These are phyloP conservation scores for Spodoptera exigua DNA, from an alignment of 2,888 invertebrate species.

Conservation along the genomic window DNA sequence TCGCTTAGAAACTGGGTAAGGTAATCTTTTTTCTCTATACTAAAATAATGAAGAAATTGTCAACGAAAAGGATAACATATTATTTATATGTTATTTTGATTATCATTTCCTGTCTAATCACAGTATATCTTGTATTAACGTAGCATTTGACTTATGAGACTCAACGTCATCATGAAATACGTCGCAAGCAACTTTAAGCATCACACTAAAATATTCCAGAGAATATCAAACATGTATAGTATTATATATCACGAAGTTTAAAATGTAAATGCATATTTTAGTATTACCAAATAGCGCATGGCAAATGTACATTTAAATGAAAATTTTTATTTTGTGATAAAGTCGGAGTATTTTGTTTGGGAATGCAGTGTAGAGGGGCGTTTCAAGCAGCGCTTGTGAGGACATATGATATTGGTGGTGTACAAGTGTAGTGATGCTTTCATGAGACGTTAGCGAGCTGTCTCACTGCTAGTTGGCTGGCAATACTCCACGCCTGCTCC, in stretches of 20 bases:
- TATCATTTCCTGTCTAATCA: no score
- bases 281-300: slow-evolving; percentile 17
- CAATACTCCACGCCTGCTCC: slow-evolving; percentile 39
- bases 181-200: slow-evolving; percentile 1
- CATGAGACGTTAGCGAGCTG: slow-evolving; percentile 33
- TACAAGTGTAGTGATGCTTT: slow-evolving; percentile 43
- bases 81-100: no score
- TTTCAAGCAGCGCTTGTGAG: slow-evolving; percentile 20
- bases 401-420: slow-evolving; percentile 30
- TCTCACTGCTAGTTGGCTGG: slow-evolving; percentile 24
- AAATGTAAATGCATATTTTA: slow-evolving; percentile 25
- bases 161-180: background rate
- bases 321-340: slow-evolving; percentile 29
- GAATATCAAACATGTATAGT: slow-evolving; percentile 9
- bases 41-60: slow-evolving; percentile 37
- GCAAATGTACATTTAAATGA: slow-evolving; percentile 23
- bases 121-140: no score
- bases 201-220: slow-evolving; percentile 15
- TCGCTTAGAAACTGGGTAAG: slow-evolving; percentile 37
- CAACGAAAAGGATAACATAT: slow-evolving; percentile 7
- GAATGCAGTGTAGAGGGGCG: slow-evolving; percentile 2
- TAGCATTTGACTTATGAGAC: no score
- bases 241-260: slow-evolving; percentile 12
- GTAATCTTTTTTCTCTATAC: slow-evolving; percentile 49
- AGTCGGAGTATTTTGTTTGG: slow-evolving; percentile 31